A percentile compares a stretch with the other conserved stretches of the same genome.
phyloP scores from a whole-genome alignment of 2,113 vertebrate species.

The Rhea pennata region DNA sequence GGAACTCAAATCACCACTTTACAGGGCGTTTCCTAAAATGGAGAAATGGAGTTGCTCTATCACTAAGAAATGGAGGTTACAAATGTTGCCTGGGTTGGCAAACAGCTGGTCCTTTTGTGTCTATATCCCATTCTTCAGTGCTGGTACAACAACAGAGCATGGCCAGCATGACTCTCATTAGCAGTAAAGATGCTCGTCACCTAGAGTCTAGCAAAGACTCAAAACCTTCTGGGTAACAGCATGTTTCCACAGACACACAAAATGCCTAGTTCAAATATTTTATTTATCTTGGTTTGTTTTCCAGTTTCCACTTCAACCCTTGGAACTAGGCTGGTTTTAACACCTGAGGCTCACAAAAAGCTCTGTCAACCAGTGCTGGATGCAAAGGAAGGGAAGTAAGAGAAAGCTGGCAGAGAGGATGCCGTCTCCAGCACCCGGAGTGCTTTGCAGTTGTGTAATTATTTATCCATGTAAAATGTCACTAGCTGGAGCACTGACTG shows the following conservation, averaged over 20 bases:
- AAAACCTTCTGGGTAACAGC: background rate
- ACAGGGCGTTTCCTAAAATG: background rate
- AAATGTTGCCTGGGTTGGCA: background rate
- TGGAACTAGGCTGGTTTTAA: background rate
- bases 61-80: background rate
- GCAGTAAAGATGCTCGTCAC: rapidly evolving
- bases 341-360: constrained; percentile 7
- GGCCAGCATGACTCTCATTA: background rate
- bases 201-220: background rate
- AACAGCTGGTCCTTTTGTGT: background rate
- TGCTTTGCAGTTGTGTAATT: background rate
- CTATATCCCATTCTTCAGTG: background rate
- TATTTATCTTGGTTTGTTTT: constrained; percentile 50
- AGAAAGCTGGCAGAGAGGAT: background rate
- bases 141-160: background rate
- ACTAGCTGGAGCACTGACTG: background rate
- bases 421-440: background rate
- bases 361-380: background rate
- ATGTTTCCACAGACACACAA: background rate
- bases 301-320: constrained; percentile 17
- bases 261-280: background rate
- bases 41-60: background rate
- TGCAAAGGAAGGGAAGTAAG: background rate
- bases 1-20: background rate
- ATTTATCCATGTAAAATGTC: background rate